Base-by-base conservation (phyloP, 2,113 vertebrate genomes). In the Nannospalax galili region DNA sequence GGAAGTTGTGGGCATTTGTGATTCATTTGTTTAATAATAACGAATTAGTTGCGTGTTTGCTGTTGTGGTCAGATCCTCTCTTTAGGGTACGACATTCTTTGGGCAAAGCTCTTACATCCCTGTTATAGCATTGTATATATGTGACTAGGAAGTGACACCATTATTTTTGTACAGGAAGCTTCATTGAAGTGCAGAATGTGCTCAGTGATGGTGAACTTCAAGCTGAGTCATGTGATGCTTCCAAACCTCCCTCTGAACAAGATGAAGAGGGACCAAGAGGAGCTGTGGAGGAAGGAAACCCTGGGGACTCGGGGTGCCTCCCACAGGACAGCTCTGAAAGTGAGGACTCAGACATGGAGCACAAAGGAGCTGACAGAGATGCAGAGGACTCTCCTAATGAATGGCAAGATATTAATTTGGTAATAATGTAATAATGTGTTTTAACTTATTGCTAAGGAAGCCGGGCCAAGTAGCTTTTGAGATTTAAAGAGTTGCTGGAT, bases 351-450 rank as follows among this genome's bases (percentile, higher is more conserved):
- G 82, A 70, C 45, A 26, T 37, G 0, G n/a, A 98, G 48, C 48
- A 16, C 0, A 37, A 28, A 82, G 97, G 97, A 90, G 58, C 26
- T 37, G 90, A 93, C 72, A 91, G 92, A 74, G 95, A 95, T 62
- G 69, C 65, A 56, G 78, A 98, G 42, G 96, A 85, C 37, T 96
- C 94, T 0, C 12, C 45, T 4, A 97, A 98, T 35, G 99, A 99
- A 81, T 99, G 99, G 99, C 98, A 99, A 95, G 97, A 99, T 81
- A 96, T 99, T 86, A 98, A 98, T 95, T 82, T 98, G 99, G 99
- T 99, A 98, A 98, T 85, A 22, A 77, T 12, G 58, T 56, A 32
- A 73, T 30, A 9, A 2, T 0, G 3, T 35, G 64, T 84, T 88
- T 60, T 84, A 8, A 75, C 87, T 82, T 69, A 16, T 2, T 81